Percentiles rank a stretch among this genome's conserved stretches.
Conservation (phyloP, 2,797 vertebrate genomes). For the Liasis olivaceus region DNA sequence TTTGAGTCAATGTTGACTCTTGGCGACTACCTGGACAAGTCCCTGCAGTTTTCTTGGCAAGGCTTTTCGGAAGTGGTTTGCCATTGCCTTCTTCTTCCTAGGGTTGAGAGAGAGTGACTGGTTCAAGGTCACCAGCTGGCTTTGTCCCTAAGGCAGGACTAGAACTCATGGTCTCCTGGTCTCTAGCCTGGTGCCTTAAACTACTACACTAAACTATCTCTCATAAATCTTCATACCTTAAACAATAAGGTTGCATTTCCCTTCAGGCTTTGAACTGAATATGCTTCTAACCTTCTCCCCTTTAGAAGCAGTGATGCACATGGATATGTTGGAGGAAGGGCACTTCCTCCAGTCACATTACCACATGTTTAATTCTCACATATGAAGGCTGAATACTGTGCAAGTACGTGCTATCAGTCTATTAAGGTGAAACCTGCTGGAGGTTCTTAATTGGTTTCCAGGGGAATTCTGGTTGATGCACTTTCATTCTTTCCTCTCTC, state of each 20-base stretch:
- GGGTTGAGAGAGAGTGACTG: not conserved
- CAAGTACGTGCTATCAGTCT: not conserved
- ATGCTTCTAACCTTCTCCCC: not conserved
- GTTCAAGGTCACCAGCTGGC: not conserved
- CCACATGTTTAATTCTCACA: not conserved
- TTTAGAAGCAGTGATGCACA: not conserved
- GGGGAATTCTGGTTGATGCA: not conserved
- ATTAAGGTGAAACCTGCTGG: not conserved
- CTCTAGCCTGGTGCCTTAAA: not conserved
- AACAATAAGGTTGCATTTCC: not conserved
- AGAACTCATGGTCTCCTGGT: not conserved
- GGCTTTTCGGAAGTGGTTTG: no score
- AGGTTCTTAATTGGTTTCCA: not conserved
- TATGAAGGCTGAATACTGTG: not conserved
- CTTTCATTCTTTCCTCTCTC: not conserved
- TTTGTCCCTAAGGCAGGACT: not conserved
- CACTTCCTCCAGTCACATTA: not conserved
- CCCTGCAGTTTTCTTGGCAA: no score
- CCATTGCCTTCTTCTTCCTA: no score
- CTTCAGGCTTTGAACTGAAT: not conserved
- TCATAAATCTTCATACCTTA: not conserved
- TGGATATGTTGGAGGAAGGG: not conserved
- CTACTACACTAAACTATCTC: not conserved
- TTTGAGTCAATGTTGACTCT: no score
- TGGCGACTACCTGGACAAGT: no score